These are phyloP conservation scores for Pristis pectinata DNA, from an alignment of 2,797 vertebrate genomes.

Conservation along the genomic window DNA sequence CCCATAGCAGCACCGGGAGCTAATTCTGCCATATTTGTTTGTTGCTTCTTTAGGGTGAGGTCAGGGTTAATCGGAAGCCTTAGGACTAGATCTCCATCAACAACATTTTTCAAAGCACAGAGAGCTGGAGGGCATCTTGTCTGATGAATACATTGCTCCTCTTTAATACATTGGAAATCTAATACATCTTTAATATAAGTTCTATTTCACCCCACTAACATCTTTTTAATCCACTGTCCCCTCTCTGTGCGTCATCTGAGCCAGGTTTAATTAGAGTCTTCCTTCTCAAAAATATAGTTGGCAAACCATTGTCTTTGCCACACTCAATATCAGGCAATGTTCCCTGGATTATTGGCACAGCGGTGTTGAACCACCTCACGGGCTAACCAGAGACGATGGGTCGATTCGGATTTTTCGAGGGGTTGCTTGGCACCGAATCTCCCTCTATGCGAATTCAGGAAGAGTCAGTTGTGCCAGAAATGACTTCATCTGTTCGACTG, in stretches of 20 bases:
- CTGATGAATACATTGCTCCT: slow-evolving; percentile 5
- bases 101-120: neutral
- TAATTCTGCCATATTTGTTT: neutral
- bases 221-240: neutral
- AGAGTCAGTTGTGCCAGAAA: slow-evolving; percentile 2
- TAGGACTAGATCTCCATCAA: neutral
- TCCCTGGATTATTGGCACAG: neutral
- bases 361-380: neutral
- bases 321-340: too few species aligned
- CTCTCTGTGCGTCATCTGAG: neutral
- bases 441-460: neutral
- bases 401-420: neutral
- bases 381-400: neutral
- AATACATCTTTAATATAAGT: slow-evolving; percentile 22
- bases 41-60: neutral
- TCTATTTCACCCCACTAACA: neutral
- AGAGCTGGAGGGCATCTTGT: neutral
- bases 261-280: neutral
- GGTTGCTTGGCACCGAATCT: neutral
- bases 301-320: neutral
- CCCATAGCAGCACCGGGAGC: neutral
- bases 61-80: neutral
- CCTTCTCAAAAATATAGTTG: neutral
- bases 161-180: slow-evolving; percentile 6
- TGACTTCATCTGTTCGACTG: neutral